phyloP scores from a whole-genome alignment of 30 jellyfish, hydroid and myxozoan genomes.

The Chrysaora quinquecirrha region DNA sequence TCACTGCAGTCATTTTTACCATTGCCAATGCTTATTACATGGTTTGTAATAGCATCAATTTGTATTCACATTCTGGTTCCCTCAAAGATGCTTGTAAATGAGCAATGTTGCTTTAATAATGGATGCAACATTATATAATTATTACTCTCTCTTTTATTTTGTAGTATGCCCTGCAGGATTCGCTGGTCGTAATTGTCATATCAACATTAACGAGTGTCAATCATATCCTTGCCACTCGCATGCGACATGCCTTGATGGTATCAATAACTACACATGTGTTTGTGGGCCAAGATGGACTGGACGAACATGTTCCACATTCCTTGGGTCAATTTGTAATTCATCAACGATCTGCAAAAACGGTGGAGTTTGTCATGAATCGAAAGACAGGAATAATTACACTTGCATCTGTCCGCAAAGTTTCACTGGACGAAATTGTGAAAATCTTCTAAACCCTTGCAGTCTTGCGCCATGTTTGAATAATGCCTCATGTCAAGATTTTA shows the following conservation, averaged over 20 bases:
- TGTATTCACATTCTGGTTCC: too few relatives aligned
- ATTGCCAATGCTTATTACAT: too few relatives aligned
- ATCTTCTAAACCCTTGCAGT: conserved; percentile 54
- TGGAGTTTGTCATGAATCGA: conserved; percentile 61
- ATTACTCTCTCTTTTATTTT: background rate
- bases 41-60: too few relatives aligned
- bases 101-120: too few relatives aligned
- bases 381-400: conserved; percentile 66
- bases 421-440: conserved; percentile 78
- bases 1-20: too few relatives aligned
- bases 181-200: conserved; percentile 64
- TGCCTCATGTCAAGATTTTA: conserved; percentile 45
- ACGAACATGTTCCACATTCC: conserved; percentile 56
- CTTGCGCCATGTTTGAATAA: conserved; percentile 49
- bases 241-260: conserved; percentile 71
- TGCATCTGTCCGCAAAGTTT: conserved; percentile 64
- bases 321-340: conserved; percentile 75
- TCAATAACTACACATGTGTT: conserved; percentile 63
- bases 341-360: conserved; percentile 67
- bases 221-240: conserved; percentile 81
- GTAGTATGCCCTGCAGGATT: conserved; percentile 78
- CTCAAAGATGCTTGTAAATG: too few relatives aligned
- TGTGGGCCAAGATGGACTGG: conserved; percentile 92
- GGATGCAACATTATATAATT: too few relatives aligned
- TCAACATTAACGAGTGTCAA: conserved; percentile 66